Conservation (phyloP, 2,888 invertebrate species). For the Macaria liturata region DNA sequence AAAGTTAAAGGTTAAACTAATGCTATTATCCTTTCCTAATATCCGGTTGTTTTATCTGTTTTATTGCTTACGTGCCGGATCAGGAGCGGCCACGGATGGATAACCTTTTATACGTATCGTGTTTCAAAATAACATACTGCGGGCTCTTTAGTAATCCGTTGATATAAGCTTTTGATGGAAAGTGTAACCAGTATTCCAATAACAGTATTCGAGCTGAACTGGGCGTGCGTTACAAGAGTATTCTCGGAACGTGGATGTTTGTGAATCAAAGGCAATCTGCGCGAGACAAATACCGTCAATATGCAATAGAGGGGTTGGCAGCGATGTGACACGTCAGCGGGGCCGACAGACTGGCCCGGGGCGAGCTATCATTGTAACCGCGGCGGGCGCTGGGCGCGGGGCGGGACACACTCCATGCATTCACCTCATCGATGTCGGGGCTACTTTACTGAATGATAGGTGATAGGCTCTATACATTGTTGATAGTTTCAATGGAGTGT, state of each 20-base stretch:
- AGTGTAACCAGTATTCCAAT: too few species aligned
- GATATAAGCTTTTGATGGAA: too few species aligned
- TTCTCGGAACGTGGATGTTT: constrained; percentile 5
- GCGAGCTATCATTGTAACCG: constrained; percentile 38
- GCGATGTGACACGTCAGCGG: constrained; percentile 47
- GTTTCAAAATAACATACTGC: too few species aligned
- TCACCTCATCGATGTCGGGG: constrained; percentile 30
- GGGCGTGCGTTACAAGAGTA: not conserved
- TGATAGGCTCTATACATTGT: constrained; percentile 15
- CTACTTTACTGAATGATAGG: constrained; percentile 16
- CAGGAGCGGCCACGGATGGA: constrained; percentile 2
- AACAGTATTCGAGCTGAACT: too few species aligned
- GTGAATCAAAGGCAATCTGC: constrained; percentile 22
- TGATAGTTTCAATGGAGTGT: too few species aligned
- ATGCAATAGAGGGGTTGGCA: constrained; percentile 18
- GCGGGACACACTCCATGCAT: constrained; percentile 16
- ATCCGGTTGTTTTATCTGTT: constrained; percentile 24
- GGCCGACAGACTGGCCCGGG: constrained; percentile 31
- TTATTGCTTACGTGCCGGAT: constrained; percentile 17
- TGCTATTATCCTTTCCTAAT: constrained; percentile 25
- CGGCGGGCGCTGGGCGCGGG: constrained; percentile 13
- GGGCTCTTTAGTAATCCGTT: too few species aligned
- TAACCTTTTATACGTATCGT: not conserved
- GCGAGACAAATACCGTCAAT: constrained; percentile 35
- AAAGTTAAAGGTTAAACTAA: constrained; percentile 29